Evolutionary conservation across 2,797 vertebrate species (phyloP).

Genomic region (Macroramphosus scolopax): DNA sequence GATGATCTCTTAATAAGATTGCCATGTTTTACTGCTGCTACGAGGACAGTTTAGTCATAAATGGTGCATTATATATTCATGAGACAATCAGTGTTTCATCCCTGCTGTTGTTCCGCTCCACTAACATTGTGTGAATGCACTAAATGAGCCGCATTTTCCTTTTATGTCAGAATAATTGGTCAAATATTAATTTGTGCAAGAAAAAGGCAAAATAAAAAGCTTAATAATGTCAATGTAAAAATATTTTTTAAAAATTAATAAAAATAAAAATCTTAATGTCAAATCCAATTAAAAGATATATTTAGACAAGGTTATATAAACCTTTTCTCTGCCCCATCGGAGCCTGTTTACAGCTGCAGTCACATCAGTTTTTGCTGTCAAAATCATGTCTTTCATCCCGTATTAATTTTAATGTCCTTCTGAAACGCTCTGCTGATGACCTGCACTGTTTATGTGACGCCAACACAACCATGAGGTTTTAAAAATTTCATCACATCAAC

Average conservation of each 20-base stretch:
- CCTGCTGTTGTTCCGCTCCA: constrained; percentile 59
- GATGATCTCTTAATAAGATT: constrained; percentile 74
- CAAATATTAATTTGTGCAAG: constrained; percentile 22
- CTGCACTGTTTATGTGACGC: constrained; percentile 68
- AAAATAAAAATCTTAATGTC: too few species aligned
- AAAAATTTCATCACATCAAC: constrained; percentile 81
- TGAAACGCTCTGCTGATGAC: constrained; percentile 57
- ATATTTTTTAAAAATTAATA: too few species aligned
- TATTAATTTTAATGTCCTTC: constrained; percentile 52
- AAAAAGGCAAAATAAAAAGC: not conserved
- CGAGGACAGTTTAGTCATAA: constrained; percentile 70
- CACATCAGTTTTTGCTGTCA: constrained; percentile 5
- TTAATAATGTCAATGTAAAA: not conserved
- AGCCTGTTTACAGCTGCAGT: constrained; percentile 11
- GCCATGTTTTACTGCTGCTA: constrained; percentile 61
- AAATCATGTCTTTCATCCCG: constrained; percentile 1
- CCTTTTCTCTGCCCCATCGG: not conserved
- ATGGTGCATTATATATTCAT: constrained; percentile 74
- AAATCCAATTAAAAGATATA: too few species aligned
- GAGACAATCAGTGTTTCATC: constrained; percentile 70
- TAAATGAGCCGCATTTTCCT: constrained; percentile 51
- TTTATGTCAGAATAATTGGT: constrained; percentile 39
- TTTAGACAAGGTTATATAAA: too few species aligned
- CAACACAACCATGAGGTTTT: constrained; percentile 55
- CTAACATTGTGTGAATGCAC: constrained; percentile 46